Base-by-base conservation (phyloP, 2,888 invertebrate genomes). In the Geotrupes spiniger region DNA sequence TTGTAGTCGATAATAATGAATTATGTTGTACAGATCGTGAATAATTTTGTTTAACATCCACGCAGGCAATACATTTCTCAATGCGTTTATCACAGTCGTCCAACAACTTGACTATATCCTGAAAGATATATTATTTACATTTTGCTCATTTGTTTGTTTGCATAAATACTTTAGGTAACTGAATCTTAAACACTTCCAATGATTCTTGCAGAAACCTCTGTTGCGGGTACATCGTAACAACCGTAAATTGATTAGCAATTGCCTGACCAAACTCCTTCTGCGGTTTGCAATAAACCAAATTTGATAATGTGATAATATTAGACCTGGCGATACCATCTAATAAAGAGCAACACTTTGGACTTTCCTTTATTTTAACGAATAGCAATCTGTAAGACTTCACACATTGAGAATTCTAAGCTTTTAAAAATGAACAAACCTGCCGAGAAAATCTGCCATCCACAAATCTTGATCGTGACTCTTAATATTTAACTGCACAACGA, bases 211-310 rank as follows among this genome's bases (percentile, higher is more conserved):
- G 69, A 54, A 74, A 71, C 40, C 65, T 64, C 54, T 77, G 75
- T 60, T 78, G 80, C 0, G 87, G 82, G 56, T 80, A 80, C 62
- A 76, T 76, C 0, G 84, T 81, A 56, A 87, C 81, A 52, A 74
- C 69, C 0, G 82, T 78, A 42, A 77, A 77, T 56, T 86, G 85
- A 2, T 82, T 82, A 1, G 78, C 84, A 47, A 82, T 74, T 40
- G 79, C 81, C 21, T 79, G 76, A 1, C 78, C 79, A 62, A 85
- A 76, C 56, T 68, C 74, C 53, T 71, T 74, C 43, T 74, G 73
- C 2, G 76, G 65, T 63, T 53, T 81, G 71, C 73, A 80, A 80
- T 65, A 83, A 78, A 58, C 44, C 43, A 88, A 76, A 77, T 88
- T 88, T 10, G 75, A 75, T 58, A 81, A 78, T 1, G 78, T 76